phyloP scores from a whole-genome alignment of 2,888 invertebrate species.

The Pyrrhia umbra region DNA sequence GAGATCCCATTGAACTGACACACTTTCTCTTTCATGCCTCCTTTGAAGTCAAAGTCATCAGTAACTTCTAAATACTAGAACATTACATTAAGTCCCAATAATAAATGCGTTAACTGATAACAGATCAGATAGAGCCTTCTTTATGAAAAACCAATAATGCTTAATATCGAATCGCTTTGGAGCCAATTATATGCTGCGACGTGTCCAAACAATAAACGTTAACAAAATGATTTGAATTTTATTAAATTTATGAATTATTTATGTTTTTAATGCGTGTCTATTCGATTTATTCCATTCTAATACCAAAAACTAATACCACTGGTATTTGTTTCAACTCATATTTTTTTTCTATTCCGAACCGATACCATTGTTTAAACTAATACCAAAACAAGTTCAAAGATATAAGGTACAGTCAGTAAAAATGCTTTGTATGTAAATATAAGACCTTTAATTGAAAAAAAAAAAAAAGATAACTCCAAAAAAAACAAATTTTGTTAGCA shows the following conservation, averaged over 20 bases:
- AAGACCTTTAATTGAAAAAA: no score
- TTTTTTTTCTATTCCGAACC: no score
- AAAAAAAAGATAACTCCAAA: no score
- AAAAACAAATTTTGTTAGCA: no score
- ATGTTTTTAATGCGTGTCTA: slow-evolving; percentile 18
- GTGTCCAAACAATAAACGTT: slow-evolving; percentile 30
- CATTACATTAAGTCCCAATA: slow-evolving; percentile 39
- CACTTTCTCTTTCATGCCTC: slow-evolving; percentile 1
- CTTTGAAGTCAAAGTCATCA: slow-evolving; percentile 7
- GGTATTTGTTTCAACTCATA: no score
- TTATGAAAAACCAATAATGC: slow-evolving; percentile 60
- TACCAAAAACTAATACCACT: no score
- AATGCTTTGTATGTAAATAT: no score
- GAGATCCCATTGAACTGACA: slow-evolving; percentile 7
- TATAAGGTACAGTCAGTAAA: no score
- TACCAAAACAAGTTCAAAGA: no score
- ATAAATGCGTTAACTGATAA: slow-evolving; percentile 52
- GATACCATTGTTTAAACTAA: no score
- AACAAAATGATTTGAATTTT: slow-evolving; percentile 45
- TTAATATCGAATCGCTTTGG: slow-evolving; percentile 55
- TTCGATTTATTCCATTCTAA: no score
- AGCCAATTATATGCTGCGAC: slow-evolving; percentile 46
- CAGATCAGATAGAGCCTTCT: slow-evolving; percentile 49
- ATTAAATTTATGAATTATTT: slow-evolving; percentile 19
- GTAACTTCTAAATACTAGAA: slow-evolving; percentile 3